Base-by-base conservation (phyloP, 2,797 vertebrate species). In the Peromyscus attwateri region DNA sequence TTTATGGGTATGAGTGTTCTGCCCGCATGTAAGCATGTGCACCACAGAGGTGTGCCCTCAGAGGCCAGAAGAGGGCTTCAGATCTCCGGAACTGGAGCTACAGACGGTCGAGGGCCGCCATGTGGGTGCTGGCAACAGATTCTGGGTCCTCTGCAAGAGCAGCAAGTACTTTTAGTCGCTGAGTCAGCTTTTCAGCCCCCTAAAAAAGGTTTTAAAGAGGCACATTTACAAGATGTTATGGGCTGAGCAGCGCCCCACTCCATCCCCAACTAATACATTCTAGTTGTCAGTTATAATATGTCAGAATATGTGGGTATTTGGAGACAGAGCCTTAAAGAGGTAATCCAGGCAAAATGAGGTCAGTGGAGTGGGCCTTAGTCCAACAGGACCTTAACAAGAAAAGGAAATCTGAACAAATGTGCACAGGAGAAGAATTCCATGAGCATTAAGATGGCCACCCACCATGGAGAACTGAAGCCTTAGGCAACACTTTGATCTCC, bases 151-250 rank as follows among this genome's bases (percentile, higher is more conserved):
- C 71, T 89, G 71, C 87, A 89, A 62, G 87, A 57, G 85, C 68
- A 31, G 85, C 87, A 46, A 89, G 71, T 62, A 46, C n/a, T 73
- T 60, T 89, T 76, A 89, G 52, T 31, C 37, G 71, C 66, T 89
- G 71, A 76, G 87, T 62, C 71, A 89, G 43, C 37, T 76, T 57
- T 57, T 57, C 85, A 73, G 49, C 49, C n/a, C 68, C 85, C 85
- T 87, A 87, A 73, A 87, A 87, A 88, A 88, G 85, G 85, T 88
- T 88, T 84, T 94, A 90, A 95, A 90, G 81, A 93, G 52, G 34
- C 49, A 89, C 81, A 94, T 87, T 94, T 64, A 87, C 1, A 10
- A 62, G 10, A 2, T 68, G n/a, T 70, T 89, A 55, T 2, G 19
- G 17, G 27, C 71, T 92, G 9, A 84, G 62, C 5, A 34, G 16